Evolutionary conservation across 2,797 vertebrate species (phyloP).

Genomic region (Chloroceryle inda): DNA sequence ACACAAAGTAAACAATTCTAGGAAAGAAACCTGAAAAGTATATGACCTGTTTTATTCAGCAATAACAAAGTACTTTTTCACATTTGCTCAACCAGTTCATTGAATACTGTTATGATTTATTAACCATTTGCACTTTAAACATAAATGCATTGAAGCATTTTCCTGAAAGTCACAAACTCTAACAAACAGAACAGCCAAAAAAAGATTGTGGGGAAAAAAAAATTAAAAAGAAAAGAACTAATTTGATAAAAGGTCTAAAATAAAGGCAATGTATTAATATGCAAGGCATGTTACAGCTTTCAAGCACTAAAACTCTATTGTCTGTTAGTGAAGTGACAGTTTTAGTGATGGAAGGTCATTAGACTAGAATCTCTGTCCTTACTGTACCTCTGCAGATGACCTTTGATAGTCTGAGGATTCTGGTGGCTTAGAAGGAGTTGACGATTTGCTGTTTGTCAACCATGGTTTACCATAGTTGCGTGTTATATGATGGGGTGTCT

Average conservation of each 20-base stretch:
- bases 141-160: not conserved
- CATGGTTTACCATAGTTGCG: constrained; percentile 99
- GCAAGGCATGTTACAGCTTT: constrained; percentile 19
- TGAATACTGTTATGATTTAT: not conserved
- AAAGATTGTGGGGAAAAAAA: not conserved
- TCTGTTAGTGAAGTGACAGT: constrained; percentile 75
- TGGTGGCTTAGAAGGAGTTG: constrained; percentile 95
- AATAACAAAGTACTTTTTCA: not conserved
- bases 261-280: constrained; percentile 43
- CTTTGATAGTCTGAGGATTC: constrained; percentile 95
- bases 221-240: not conserved
- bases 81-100: not conserved
- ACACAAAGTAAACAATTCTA: not conserved
- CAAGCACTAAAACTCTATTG: constrained; percentile 55
- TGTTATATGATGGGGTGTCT: constrained; percentile 97
- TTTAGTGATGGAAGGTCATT: constrained; percentile 76
- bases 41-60: not conserved
- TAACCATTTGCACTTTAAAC: not conserved
- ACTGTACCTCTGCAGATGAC: constrained; percentile 98
- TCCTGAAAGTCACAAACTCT: not conserved
- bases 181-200: not conserved
- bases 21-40: not conserved
- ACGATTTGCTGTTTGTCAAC: constrained; percentile 99
- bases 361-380: constrained; percentile 80
- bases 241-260: constrained; percentile 24